Base-by-base conservation (phyloP, 2,797 vertebrate species). In the Molossus molossus region DNA sequence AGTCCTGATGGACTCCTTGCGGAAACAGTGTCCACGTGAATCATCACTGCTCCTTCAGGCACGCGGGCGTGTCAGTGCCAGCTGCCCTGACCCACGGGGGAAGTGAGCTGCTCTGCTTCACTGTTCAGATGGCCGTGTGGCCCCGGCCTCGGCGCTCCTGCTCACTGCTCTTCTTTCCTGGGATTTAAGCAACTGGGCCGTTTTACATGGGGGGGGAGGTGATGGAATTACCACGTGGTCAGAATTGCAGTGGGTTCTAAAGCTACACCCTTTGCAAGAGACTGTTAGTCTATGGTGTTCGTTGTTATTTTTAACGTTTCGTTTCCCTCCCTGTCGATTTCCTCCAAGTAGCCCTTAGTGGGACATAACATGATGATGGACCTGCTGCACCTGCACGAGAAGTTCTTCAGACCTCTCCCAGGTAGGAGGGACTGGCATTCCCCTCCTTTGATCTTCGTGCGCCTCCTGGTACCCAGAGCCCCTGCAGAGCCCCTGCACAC, bases 361-460 rank as follows among this genome's bases (percentile, higher is more conserved):
- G 98, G 98, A 94, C 98, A 99, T 37, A 99, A 99, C 33, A 99
- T 99, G 98, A 88, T 98, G 70, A 96, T 98, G 98, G 98, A 98
- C 62, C 98, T 99, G 64, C 96, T 98, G 93, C 98, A 98, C 33
- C 98, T 99, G n/a, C 98, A 99, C 0, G 98, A 99, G 72, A 99
- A 98, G 96, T 98, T 99, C 97, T 98, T 98, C 98, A 95, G 96
- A 13, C 98, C 98, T 0, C 98, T 99, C 60, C 98, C 98, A 98
- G 98, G 98, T 99, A 98, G 92, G 45, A 1, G 9, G 0, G 1
- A 50, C 21, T 4, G 1, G 5, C 7, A 0, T 4, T 13, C 10
- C 27, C 11, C 9, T 5, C 58, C 75, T 37, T 6, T 13, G 5
- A 6, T 2, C 45, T 4, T 0, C 0, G 4, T 8, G 8, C 40